phyloP scores from a whole-genome alignment of 2,797 vertebrate genomes.

The Sebastes kiyomatsui region DNA sequence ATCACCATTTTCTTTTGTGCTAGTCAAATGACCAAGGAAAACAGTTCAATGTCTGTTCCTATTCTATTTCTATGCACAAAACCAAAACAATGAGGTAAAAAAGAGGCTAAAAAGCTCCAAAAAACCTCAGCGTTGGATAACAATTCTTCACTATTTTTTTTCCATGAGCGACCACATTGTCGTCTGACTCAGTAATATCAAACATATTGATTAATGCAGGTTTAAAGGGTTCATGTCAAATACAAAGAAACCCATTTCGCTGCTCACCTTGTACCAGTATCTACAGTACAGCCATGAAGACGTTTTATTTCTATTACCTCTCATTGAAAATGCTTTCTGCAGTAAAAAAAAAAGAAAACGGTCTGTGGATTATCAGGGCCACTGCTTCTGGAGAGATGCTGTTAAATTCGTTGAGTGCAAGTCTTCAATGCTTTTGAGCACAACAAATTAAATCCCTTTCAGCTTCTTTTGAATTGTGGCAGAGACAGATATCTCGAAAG shows the following conservation, averaged over 20 bases:
- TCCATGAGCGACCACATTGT: neutral
- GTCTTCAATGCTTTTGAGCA: slow-evolving; percentile 19
- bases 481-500: slow-evolving; percentile 31
- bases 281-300: neutral
- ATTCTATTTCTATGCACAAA: neutral
- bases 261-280: neutral
- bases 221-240: neutral
- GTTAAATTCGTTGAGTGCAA: slow-evolving; percentile 4
- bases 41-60: no score
- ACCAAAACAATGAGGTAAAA: neutral
- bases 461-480: slow-evolving; percentile 1
- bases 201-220: neutral
- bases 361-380: slow-evolving; percentile 1
- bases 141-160: neutral
- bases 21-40: no score
- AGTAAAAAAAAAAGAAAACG: neutral
- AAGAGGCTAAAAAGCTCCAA: no score
- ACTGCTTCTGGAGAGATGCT: neutral
- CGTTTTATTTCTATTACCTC: neutral
- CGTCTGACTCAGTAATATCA: neutral
- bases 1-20: no score
- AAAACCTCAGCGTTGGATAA: neutral
- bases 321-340: neutral
- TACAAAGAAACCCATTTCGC: fast-evolving
- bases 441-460: slow-evolving; percentile 22